Evolutionary conservation across 1,140 invertebrate species (phyloP).

Genomic region (Meteorus sp.): DNA sequence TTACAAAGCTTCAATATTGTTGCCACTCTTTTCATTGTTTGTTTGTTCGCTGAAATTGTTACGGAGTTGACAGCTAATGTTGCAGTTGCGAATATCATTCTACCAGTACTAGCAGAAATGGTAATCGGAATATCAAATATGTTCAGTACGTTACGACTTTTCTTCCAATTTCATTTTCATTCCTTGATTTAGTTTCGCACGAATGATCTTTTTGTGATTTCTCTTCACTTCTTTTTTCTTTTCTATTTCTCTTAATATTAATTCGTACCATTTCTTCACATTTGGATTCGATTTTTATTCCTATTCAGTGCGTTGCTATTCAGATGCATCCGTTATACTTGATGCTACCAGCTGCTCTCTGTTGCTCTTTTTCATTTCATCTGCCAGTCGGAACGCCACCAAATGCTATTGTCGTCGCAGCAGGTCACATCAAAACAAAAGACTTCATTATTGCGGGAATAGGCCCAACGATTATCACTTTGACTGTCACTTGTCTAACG

Average conservation of each 20-base stretch:
- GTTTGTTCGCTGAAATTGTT: conserved; percentile 58
- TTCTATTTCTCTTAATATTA: too few species aligned
- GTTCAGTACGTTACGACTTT: too few species aligned
- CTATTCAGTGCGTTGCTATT: conserved; percentile 60
- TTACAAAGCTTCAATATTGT: conserved; percentile 43
- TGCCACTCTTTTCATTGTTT: conserved; percentile 52
- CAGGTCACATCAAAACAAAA: conserved; percentile 73
- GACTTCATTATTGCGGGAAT: conserved; percentile 81
- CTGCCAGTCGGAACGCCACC: conserved; percentile 86
- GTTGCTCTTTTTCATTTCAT: conserved; percentile 67
- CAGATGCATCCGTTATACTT: conserved; percentile 69
- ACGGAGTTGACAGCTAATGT: conserved; percentile 70
- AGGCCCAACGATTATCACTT: conserved; percentile 75
- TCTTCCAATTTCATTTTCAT: conserved; percentile 30
- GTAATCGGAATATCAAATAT: too few species aligned
- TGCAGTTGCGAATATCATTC: conserved; percentile 67
- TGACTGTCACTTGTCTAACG: conserved; percentile 67
- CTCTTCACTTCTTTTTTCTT: too few species aligned
- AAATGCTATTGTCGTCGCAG: conserved; percentile 91
- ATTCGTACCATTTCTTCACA: not conserved
- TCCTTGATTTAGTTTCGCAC: too few species aligned
- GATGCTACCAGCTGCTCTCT: conserved; percentile 70
- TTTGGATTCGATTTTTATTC: conserved; percentile 16
- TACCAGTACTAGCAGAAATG: conserved; percentile 67
- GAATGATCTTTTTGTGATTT: too few species aligned